Evolutionary conservation across 2,797 vertebrate species (phyloP), one percentile per base, ranked within the genome.

Genomic region (Pseudopleuronectes americanus): DNA sequence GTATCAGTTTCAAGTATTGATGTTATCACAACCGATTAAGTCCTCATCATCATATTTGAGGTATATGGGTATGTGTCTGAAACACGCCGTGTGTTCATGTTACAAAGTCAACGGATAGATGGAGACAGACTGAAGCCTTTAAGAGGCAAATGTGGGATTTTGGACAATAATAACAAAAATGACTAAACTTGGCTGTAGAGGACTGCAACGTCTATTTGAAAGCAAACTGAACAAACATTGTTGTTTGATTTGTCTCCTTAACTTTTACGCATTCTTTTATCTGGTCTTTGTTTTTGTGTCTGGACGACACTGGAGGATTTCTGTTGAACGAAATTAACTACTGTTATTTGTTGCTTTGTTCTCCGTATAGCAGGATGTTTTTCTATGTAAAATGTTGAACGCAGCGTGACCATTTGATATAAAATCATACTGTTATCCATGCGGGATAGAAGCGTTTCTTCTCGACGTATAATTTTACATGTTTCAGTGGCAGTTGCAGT

Each of bases 371-470:
- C 13, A 57, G 10, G 3, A 6, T 22, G 6, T 43, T 4, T 43
- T 43, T 43, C 16, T 17, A 52, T 36, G 3, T 38, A 1, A 38
- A 13, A 59, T n/a, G 8, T 45, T 38, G 1, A n/a, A 41, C 3
- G n/a, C 1, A 22, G 23, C 26, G 1, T 24, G 41, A 33, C 14
- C 43, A 24, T 16, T 23, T 63, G 12, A 14, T 66, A 64, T n/a
- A 33, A 1, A 22, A 6, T 5, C 12, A 31, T 31, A 26, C 6
- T 17, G 16, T 49, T 22, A 19, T 9, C 23, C 13, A 6, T 49
- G 48, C 23, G 70, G 33, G n/a, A 64, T 53, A 64, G 24, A 60
- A 6, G 9, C 23, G 2, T 54, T 63, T 36, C 8, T 71, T 14
- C 7, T 57, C 8, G 49, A 24, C 24, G 13, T 51, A 22, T 10